Evolutionary conservation across 2,888 invertebrate species (phyloP).

Genomic region (Epiblema foenella): DNA sequence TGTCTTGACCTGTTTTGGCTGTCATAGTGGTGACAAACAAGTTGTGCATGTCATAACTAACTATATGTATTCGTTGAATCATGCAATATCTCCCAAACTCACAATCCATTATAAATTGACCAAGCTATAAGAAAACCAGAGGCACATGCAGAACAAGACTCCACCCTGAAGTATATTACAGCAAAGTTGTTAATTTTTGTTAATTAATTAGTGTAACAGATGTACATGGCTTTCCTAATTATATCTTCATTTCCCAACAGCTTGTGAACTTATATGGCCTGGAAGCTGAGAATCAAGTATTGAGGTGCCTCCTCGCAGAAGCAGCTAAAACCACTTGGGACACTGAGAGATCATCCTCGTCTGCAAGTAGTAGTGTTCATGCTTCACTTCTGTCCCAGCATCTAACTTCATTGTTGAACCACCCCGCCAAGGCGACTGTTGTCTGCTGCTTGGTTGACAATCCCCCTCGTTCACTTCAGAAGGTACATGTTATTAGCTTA

Average conservation of each 20-base stretch:
- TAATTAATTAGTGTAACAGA: not conserved
- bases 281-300: constrained; percentile 98
- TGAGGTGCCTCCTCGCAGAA: constrained; percentile 94
- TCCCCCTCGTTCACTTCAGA: constrained; percentile 89
- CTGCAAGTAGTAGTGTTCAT: constrained; percentile 91
- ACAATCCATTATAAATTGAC: not conserved
- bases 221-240: not conserved
- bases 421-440: constrained; percentile 94
- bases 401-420: constrained; percentile 90
- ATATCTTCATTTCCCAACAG: constrained; percentile 80
- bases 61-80: too few species aligned
- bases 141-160: not conserved
- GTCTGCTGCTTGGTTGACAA: constrained; percentile 95
- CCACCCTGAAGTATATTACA: not conserved
- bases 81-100: too few species aligned
- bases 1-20: too few species aligned
- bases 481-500: constrained; percentile 76
- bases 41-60: too few species aligned
- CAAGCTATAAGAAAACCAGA: not conserved
- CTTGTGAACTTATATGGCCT: constrained; percentile 96
- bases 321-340: constrained; percentile 91
- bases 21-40: too few species aligned
- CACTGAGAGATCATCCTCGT: constrained; percentile 86
- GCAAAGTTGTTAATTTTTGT: not conserved
- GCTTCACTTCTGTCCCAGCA: constrained; percentile 83